A percentile compares a stretch with the other conserved stretches of the same genome.
Evolutionary conservation across 2,797 vertebrate species (phyloP).

Genomic region (Astyanax mexicanus): DNA sequence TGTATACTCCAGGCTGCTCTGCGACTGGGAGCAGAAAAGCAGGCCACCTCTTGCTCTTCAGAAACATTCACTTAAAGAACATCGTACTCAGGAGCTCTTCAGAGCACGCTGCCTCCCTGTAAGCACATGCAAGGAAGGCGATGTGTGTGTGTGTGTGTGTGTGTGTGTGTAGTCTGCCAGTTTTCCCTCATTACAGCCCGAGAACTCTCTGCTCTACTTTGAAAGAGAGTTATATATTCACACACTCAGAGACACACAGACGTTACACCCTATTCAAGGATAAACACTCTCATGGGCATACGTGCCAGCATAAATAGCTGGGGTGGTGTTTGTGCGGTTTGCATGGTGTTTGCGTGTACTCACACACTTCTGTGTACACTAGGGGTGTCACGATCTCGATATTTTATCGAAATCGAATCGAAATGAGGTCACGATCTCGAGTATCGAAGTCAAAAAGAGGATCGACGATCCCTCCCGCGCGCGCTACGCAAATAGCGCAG

Average conservation of each 20-base stretch:
- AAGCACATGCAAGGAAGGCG: neutral
- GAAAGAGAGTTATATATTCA: constrained; percentile 20
- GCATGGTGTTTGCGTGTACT: neutral
- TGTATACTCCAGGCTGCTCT: neutral
- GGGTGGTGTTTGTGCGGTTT: constrained; percentile 18
- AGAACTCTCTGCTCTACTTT: constrained; percentile 20
- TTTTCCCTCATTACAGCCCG: neutral
- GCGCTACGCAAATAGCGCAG: too few species aligned
- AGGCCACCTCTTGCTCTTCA: neutral
- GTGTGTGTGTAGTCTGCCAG: constrained; percentile 1
- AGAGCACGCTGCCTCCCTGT: neutral
- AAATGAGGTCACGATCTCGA: too few species aligned
- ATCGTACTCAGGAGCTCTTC: constrained; percentile 8
- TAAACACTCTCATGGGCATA: constrained; percentile 29
- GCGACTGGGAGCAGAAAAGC: neutral
- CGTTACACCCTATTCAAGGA: constrained; percentile 19
- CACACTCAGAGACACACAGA: constrained; percentile 3
- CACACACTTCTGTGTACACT: neutral
- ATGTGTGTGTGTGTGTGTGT: constrained; percentile 13
- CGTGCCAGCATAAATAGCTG: constrained; percentile 30
- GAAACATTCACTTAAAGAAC: constrained; percentile 2
- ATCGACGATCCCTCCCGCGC: too few species aligned
- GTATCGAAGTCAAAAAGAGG: too few species aligned
- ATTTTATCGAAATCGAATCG: too few species aligned
- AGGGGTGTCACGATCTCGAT: too few species aligned